Evolutionary conservation across 2,797 vertebrate species (phyloP), one percentile per base, ranked within the genome.

Genomic region (Microtus obscurus): DNA sequence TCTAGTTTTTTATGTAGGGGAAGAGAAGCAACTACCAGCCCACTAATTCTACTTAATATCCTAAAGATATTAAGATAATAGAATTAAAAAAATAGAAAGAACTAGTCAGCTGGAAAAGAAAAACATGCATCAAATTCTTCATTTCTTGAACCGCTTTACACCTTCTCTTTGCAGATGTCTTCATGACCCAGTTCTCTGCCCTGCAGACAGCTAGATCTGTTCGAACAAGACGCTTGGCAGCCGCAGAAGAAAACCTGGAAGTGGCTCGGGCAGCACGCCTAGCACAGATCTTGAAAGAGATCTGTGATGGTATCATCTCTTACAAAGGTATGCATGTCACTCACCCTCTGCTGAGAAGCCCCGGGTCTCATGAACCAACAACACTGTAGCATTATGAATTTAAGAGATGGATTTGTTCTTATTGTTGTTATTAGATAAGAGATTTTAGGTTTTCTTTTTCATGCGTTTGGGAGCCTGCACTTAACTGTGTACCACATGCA

Each of bases 231-330:
- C 99, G 99, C 76, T 98, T 99, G 76, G 99, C 99, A 0, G 99
- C 99, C 0, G 99, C 99, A 0, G 99, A 99, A 97, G 99, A 99
- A 98, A 99, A 99, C 98, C 98, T 99, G 0, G 99, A 99, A 98
- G 99, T 99, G 87, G 99, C 99, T 3, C 99, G 99, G 45, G 99
- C 99, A 0, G 99, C 99, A n/a, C 99, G 99, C 89, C 99, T 99
- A 0, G 99, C 99, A 0, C 99, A 99, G 96, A 99, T 99, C 98
- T 99, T 99, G 98, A 99, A 99, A 98, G 99, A 99, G 98, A 99
- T 99, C 82, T 99, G 99, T 95, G 99, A 99, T 96, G 99, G 99
- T 98, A 99, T 99, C 98, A 99, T 99, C 95, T 98, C 99, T 97
- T 99, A 99, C 94, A 99, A 99, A 98, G 99, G 99, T 99, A 11